Evolutionary conservation across 1,140 invertebrate species (phyloP), one percentile per base, ranked within the genome.

Genomic region (Hyphantria cunea): DNA sequence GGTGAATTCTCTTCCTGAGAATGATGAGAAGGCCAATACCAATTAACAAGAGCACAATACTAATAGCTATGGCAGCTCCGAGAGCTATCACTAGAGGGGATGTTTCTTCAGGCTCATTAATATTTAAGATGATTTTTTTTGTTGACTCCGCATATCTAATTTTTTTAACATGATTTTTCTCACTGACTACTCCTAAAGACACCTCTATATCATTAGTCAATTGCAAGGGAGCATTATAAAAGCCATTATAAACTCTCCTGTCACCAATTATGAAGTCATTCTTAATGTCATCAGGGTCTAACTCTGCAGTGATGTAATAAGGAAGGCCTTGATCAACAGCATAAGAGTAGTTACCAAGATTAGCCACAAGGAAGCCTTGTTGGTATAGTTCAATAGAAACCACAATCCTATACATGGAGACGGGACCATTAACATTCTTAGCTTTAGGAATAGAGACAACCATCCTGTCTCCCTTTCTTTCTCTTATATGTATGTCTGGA

Each of bases 231-330:
- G 94, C 94, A 91, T 98, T 98, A 56, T 93, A 94, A 80, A 94
- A 98, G 0, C 93, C 93, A 64, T 95, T 95, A 78, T 97, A 96
- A 6, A 89, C 93, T 52, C 90, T 91, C 14, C 93, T 93, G 90
- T 97, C 94, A 10, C 97, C 97, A 45, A 98, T 93, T 5, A 93
- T 91, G 91, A 98, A 98, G 15, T 92, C 90, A 75, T 90, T 76
- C 62, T 91, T 92, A 62, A 91, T 93, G 82, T 86, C 91, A 65
- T 93, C 76, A 70, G 91, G 92, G 47, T 92, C 91, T 56, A 98
- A 90, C 84, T 96, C 94, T 0, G 94, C 97, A 13, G 96, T 93
- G 32, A 97, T 94, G 71, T 98, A 98, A 80, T 96, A 97, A 11
- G 93, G 93, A 5, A 94, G 74, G 10, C 94, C 67, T 93, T 92